Evolutionary conservation across 2,113 vertebrate species (phyloP).

Genomic region (Melanotaenia duboulayi): DNA sequence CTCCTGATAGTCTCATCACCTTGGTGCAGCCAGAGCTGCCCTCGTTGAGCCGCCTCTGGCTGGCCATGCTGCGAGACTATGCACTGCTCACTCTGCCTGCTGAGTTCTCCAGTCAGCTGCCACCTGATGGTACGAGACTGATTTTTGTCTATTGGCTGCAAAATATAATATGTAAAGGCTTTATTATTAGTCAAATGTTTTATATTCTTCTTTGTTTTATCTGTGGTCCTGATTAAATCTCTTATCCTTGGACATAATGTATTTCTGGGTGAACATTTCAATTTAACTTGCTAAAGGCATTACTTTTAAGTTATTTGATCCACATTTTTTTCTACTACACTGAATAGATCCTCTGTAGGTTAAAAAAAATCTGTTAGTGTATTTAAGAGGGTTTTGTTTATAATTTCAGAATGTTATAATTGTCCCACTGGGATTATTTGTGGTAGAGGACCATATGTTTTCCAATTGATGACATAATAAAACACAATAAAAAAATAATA

Average conservation of each 20-base stretch:
- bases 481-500: not conserved
- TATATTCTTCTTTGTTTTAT: not conserved
- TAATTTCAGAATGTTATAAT: too few relatives aligned
- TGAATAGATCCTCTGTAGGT: too few relatives aligned
- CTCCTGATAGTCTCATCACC: slow-evolving; percentile 95
- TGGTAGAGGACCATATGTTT: too few relatives aligned
- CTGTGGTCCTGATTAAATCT: not conserved
- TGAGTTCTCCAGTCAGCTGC: slow-evolving; percentile 98
- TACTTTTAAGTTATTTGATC: too few relatives aligned
- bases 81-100: slow-evolving; percentile 95
- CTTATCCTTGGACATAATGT: too few relatives aligned
- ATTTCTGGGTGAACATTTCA: too few relatives aligned
- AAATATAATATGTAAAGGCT: not conserved
- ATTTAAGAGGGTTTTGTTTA: too few relatives aligned
- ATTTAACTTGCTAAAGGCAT: not conserved
- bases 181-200: not conserved
- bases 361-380: too few relatives aligned
- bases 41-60: slow-evolving; percentile 93
- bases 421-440: too few relatives aligned
- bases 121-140: slow-evolving; percentile 89
- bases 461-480: not conserved
- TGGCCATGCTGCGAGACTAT: slow-evolving; percentile 94
- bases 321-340: too few relatives aligned
- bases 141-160: not conserved
- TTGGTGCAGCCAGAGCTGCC: slow-evolving; percentile 95